These are phyloP conservation scores for Diplodus puntazzo DNA, from an alignment of 2,797 vertebrate genomes.

Conservation along the genomic window DNA sequence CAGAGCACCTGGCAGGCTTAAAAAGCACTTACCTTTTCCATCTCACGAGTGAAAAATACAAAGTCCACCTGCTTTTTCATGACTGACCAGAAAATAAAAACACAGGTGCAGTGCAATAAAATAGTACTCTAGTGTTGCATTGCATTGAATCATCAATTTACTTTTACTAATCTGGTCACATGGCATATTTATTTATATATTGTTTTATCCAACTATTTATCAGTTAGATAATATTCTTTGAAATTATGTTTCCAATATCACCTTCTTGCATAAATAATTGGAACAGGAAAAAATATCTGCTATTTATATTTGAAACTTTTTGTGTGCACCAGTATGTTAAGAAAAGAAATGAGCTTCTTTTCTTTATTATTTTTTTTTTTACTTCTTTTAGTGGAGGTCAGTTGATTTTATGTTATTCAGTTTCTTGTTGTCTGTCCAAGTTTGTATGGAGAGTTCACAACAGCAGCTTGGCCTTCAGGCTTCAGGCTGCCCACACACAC, in stretches of 20 bases:
- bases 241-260: not conserved
- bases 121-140: not conserved
- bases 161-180: not conserved
- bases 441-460: slow-evolving; percentile 52
- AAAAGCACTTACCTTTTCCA: not conserved
- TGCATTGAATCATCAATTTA: not conserved
- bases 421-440: slow-evolving; percentile 49
- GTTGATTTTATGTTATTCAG: slow-evolving; percentile 4
- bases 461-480: slow-evolving; percentile 65
- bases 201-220: not conserved
- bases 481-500: slow-evolving; percentile 73
- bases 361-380: slow-evolving; percentile 2
- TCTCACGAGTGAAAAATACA: slow-evolving; percentile 1
- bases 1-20: not conserved
- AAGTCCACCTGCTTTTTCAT: not conserved
- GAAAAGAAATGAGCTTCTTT: not conserved
- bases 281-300: not conserved
- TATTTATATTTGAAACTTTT: not conserved
- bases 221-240: not conserved
- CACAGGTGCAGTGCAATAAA: not conserved
- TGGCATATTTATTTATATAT: not conserved
- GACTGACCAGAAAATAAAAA: slow-evolving; percentile 1
- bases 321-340: not conserved
- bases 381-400: slow-evolving; percentile 41
- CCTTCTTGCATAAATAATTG: not conserved